phyloP scores from a whole-genome alignment of 1,140 invertebrate genomes.

The Eubasilissa regina region DNA sequence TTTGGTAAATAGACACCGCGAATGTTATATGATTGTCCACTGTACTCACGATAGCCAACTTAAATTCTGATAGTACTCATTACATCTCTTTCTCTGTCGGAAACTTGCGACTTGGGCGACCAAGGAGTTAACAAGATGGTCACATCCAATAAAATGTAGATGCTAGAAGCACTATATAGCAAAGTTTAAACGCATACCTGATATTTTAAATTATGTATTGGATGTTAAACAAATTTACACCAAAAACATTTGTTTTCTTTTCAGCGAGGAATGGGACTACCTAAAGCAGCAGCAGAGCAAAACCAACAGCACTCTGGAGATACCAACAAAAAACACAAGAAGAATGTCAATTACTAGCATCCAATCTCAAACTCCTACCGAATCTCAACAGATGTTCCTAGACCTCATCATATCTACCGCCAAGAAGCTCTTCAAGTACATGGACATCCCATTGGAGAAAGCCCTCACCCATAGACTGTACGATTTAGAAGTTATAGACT shows the following conservation, averaged over 20 bases:
- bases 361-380: constrained; percentile 73
- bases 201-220: no score
- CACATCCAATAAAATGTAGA: no score
- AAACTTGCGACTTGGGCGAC: no score
- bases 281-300: constrained; percentile 74
- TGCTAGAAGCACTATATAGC: no score
- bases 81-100: no score
- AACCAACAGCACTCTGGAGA: constrained; percentile 62
- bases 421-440: constrained; percentile 82
- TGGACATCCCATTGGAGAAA: constrained; percentile 83
- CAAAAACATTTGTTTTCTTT: constrained; percentile 60
- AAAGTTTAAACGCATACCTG: no score
- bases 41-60: no score
- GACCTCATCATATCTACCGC: constrained; percentile 81
- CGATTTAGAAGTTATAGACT: constrained; percentile 92
- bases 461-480: constrained; percentile 85
- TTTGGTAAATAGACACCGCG: no score
- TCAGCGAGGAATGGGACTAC: constrained; percentile 93
- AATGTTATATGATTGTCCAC: no score
- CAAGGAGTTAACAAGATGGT: no score
- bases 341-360: constrained; percentile 69
- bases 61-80: no score
- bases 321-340: constrained; percentile 70
- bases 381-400: constrained; percentile 86
- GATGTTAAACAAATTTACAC: no score